A percentile compares a stretch with the other conserved stretches of the same genome.
These are phyloP conservation scores for Tethea ocularis DNA, from an alignment of 2,888 invertebrate species.

Conservation along the genomic window DNA sequence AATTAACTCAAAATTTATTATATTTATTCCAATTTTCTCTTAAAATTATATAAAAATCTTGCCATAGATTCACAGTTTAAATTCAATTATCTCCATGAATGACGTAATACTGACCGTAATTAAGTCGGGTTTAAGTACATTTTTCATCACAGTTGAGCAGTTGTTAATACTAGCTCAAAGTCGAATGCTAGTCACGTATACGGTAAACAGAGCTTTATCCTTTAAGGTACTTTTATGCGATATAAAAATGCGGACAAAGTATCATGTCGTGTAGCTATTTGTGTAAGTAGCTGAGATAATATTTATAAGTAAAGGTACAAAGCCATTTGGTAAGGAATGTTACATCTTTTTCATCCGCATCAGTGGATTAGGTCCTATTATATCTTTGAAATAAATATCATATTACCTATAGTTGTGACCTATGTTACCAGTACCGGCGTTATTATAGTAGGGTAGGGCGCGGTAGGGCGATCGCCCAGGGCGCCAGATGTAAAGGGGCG, in stretches of 20 bases:
- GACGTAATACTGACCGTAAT: not conserved
- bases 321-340: not conserved
- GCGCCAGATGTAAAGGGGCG: too few species aligned
- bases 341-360: not conserved
- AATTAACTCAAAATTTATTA: too few species aligned
- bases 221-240: slow-evolving; percentile 10
- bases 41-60: too few species aligned
- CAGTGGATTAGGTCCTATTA: not conserved
- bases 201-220: not conserved
- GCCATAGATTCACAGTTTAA: too few species aligned
- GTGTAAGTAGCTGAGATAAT: slow-evolving; percentile 2
- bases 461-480: too few species aligned
- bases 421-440: too few species aligned
- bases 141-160: not conserved
- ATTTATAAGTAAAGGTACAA: not conserved
- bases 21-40: too few species aligned
- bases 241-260: not conserved
- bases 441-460: too few species aligned
- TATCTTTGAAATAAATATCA: not conserved
- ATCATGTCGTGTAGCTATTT: not conserved
- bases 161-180: not conserved
- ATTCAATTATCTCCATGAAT: not conserved
- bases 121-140: not conserved
- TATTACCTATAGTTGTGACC: too few species aligned
- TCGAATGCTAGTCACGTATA: not conserved